Conservation (phyloP, 2,113 vertebrate genomes). For the Saguinus midas region DNA sequence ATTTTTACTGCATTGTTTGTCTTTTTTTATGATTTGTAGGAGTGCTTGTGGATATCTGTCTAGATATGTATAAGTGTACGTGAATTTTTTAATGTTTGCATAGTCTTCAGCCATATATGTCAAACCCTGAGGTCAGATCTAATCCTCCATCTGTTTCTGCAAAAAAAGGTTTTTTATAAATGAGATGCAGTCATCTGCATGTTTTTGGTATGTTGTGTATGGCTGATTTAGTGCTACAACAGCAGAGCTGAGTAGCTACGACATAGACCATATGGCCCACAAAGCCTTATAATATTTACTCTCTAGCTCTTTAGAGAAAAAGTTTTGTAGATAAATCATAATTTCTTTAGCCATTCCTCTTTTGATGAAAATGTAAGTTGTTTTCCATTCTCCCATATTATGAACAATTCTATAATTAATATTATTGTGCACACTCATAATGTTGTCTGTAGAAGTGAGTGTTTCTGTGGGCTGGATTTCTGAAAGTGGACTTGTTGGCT, state of each 20-base stretch:
- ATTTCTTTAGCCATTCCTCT: neutral
- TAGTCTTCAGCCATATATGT: neutral
- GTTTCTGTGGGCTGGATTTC: neutral
- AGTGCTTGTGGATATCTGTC: neutral
- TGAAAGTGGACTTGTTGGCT: neutral
- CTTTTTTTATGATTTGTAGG: neutral
- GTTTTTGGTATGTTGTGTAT: neutral
- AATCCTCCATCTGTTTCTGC: neutral
- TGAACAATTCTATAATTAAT: neutral
- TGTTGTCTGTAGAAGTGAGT: neutral
- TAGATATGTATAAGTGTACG: neutral
- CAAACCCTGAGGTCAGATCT: neutral
- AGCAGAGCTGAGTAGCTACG: neutral
- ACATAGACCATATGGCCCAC: neutral
- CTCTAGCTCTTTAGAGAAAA: neutral
- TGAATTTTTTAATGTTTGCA: neutral
- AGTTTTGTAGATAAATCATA: neutral
- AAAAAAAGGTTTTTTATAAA: neutral
- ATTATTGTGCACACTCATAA: neutral
- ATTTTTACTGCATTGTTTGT: conserved; percentile 14
- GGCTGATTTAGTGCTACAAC: neutral
- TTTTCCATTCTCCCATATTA: neutral
- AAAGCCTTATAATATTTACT: neutral
- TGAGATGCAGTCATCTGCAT: neutral
- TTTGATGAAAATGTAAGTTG: neutral